Conservation (phyloP, 1,140 invertebrate genomes). For the Neotoxoptera formosana region DNA sequence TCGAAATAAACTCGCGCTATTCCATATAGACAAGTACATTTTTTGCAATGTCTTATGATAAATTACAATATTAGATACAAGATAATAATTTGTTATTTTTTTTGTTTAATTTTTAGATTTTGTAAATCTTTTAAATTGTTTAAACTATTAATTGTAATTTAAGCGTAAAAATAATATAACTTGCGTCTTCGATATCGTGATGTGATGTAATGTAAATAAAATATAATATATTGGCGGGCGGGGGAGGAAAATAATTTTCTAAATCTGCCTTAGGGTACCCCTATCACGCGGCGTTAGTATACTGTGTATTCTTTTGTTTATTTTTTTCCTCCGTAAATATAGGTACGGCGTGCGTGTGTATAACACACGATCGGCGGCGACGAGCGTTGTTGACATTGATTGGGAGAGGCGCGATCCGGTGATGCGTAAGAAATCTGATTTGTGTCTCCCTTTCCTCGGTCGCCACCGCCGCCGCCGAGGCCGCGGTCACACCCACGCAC, state of each 20-base stretch:
- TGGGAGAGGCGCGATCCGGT: slow-evolving; percentile 50
- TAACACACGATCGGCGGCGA: slow-evolving; percentile 45
- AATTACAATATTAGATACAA: neutral
- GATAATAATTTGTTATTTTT: too few species aligned
- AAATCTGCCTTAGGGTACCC: neutral
- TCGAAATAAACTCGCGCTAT: too few species aligned
- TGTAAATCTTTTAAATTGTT: neutral
- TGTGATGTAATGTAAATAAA: neutral
- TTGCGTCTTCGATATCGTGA: neutral
- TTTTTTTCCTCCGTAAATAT: slow-evolving; percentile 29
- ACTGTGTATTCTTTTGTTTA: slow-evolving; percentile 24
- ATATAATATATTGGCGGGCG: neutral
- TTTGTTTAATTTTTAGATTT: neutral
- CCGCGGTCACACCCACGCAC: slow-evolving; percentile 53
- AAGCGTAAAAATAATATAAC: neutral
- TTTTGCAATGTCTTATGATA: neutral
- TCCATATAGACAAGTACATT: neutral
- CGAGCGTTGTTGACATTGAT: slow-evolving; percentile 56
- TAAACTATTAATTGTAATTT: neutral
- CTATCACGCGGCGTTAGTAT: neutral
- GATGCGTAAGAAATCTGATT: slow-evolving; percentile 58
- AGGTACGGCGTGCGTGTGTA: slow-evolving; percentile 30
- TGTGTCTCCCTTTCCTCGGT: slow-evolving; percentile 52
- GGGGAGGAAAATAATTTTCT: neutral
- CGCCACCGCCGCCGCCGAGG: slow-evolving; percentile 36